Evolutionary conservation across 2,797 vertebrate genomes (phyloP).

Genomic region (Masticophis lateralis): DNA sequence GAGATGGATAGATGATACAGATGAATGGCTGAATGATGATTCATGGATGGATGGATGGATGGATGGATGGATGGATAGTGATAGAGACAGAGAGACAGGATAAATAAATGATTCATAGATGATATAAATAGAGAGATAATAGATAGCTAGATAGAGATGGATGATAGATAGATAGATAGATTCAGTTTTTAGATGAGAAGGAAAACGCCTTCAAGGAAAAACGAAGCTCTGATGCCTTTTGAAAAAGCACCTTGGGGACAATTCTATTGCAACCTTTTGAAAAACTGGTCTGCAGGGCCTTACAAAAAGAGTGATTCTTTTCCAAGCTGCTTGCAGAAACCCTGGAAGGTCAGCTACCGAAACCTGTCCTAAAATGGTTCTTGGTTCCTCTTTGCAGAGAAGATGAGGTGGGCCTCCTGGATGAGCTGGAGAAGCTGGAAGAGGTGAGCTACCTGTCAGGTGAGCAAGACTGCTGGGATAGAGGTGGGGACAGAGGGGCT

Average conservation of each 20-base stretch:
- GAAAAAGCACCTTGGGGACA: background rate
- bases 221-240: background rate
- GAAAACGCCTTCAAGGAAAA: background rate
- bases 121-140: no score
- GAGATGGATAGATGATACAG: no score
- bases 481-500: background rate
- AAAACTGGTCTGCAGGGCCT: background rate
- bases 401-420: background rate
- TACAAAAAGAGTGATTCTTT: background rate
- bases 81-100: no score
- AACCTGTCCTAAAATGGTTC: background rate
- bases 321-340: background rate
- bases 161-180: no score
- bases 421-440: conserved; percentile 54
- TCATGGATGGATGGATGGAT: no score
- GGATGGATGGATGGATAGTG: no score
- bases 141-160: no score
- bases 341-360: background rate
- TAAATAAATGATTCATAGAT: no score
- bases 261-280: background rate
- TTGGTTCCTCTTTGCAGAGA: conserved; percentile 17
- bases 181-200: background rate
- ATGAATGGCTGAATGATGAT: no score
- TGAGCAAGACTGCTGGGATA: conserved; percentile 10
- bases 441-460: conserved; percentile 65